phyloP scores from a whole-genome alignment of 1,140 invertebrate species.

The Nixonia krombeini region DNA sequence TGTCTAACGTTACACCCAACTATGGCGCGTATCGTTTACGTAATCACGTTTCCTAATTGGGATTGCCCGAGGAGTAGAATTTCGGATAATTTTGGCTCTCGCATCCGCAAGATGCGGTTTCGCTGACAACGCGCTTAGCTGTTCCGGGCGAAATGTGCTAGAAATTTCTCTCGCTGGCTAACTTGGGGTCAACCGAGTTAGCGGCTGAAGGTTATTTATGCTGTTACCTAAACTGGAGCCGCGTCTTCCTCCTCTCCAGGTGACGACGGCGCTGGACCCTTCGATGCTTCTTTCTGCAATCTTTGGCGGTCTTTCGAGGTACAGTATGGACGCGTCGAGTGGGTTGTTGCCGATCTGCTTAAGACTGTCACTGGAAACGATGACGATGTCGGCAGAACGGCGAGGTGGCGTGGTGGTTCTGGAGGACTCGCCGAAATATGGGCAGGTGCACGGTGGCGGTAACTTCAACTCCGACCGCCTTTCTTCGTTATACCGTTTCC shows the following conservation, averaged over 20 bases:
- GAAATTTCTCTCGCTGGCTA: too few species aligned
- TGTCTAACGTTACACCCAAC: too few species aligned
- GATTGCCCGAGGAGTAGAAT: too few species aligned
- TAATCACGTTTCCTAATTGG: too few species aligned
- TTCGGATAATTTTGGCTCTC: too few species aligned
- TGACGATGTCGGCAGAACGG: constrained; percentile 72
- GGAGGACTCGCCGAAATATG: constrained; percentile 79
- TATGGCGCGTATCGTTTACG: too few species aligned
- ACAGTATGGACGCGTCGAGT: constrained; percentile 21
- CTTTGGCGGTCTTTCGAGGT: background rate
- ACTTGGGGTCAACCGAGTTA: too few species aligned
- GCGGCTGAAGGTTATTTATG: too few species aligned
- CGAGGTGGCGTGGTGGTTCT: constrained; percentile 67
- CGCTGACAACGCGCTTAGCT: too few species aligned
- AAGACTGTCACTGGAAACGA: constrained; percentile 68
- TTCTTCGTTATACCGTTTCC: background rate
- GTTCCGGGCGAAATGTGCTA: too few species aligned
- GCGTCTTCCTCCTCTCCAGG: constrained; percentile 57
- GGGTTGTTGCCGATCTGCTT: constrained; percentile 52
- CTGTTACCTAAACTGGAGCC: constrained; percentile 61
- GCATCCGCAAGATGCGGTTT: too few species aligned
- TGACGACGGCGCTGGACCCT: constrained; percentile 51
- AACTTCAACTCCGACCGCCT: constrained; percentile 66
- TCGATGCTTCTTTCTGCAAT: constrained; percentile 32
- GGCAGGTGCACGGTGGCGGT: constrained; percentile 82